A percentile compares a stretch with the other conserved stretches of the same genome.
These are phyloP conservation scores for Phoxinus phoxinus DNA, from an alignment of 2,113 vertebrate species.

Conservation along the genomic window DNA sequence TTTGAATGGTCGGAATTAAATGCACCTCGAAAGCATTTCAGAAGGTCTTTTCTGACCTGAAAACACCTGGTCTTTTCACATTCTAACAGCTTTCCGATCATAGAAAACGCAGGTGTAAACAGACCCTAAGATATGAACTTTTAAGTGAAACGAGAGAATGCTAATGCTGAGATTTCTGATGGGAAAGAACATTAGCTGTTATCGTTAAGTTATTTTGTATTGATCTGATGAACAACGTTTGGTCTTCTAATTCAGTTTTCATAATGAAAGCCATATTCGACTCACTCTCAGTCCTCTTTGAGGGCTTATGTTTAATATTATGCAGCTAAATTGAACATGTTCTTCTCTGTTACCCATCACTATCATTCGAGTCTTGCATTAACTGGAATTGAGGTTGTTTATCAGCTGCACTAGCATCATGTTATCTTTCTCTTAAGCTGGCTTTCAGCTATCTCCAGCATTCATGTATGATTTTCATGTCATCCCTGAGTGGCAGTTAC, in stretches of 20 bases:
- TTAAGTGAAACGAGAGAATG: background rate
- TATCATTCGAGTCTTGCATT: background rate
- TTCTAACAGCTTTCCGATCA: no score
- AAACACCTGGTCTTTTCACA: no score
- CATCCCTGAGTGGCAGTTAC: no score
- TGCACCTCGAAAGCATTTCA: no score
- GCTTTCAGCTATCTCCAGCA: no score
- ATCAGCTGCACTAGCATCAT: background rate
- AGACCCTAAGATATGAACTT: background rate
- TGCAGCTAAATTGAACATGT: background rate
- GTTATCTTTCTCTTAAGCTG: background rate
- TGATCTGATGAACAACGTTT: background rate
- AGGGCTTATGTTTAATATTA: background rate
- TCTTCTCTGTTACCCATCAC: background rate
- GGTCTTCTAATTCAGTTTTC: conserved; percentile 13
- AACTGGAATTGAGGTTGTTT: background rate
- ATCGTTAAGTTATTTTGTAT: conserved; percentile 11
- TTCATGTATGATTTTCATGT: background rate
- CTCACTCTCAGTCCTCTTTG: background rate
- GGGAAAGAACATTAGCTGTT: background rate
- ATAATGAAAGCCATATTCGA: background rate
- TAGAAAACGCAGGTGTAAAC: no score
- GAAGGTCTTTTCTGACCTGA: no score
- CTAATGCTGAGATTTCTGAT: conserved; percentile 44
- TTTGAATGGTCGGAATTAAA: no score